phyloP scores from a whole-genome alignment of 2,888 invertebrate genomes.

The Xanthorhoe designata region DNA sequence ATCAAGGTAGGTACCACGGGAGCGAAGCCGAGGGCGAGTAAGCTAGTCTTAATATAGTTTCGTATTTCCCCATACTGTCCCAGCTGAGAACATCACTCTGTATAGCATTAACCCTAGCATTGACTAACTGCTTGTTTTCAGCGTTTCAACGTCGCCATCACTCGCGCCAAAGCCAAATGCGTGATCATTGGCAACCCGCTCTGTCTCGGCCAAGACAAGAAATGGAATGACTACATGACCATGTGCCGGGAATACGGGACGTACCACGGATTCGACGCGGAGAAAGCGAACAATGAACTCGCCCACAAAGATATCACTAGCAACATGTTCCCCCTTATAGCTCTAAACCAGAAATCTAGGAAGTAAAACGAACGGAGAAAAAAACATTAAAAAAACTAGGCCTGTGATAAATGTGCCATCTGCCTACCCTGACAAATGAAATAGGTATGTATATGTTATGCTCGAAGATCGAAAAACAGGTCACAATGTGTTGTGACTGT shows the following conservation, averaged over 20 bases:
- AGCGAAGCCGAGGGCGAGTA: no score
- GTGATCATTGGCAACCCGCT: constrained; percentile 85
- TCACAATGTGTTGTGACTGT: no score
- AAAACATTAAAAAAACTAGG: not conserved
- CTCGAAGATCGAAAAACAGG: no score
- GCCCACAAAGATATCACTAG: constrained; percentile 9
- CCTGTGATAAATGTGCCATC: no score
- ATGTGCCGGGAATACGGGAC: constrained; percentile 60
- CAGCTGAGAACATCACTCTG: no score
- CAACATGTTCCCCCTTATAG: constrained; percentile 2
- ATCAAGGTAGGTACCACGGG: no score
- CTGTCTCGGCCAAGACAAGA: constrained; percentile 63
- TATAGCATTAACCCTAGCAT: no score
- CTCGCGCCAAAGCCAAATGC: constrained; percentile 89
- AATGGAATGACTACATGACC: constrained; percentile 71
- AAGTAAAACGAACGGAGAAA: not conserved
- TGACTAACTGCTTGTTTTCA: not conserved
- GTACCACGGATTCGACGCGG: constrained; percentile 61
- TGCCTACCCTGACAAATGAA: no score
- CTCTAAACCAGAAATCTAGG: not conserved
- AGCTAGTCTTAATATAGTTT: no score
- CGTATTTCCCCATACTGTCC: no score
- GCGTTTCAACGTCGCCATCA: constrained; percentile 76
- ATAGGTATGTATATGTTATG: no score
- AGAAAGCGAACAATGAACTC: constrained; percentile 13